Evolutionary conservation across 2,113 vertebrate species (phyloP), one percentile per base, ranked within the genome.

Genomic region (Brevimyrus niger): DNA sequence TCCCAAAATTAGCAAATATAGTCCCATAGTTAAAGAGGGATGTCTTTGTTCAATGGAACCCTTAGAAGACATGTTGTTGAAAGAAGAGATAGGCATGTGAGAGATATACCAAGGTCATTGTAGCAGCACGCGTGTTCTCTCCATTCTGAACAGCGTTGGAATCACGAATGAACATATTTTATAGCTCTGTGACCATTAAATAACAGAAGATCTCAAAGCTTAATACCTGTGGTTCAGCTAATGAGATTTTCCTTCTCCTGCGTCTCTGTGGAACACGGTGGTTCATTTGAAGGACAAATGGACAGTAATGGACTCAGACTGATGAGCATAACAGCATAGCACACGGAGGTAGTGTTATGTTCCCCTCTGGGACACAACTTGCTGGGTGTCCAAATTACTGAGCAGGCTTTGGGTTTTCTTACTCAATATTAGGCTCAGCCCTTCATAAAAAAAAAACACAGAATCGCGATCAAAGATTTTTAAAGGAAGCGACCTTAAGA

Each of bases 251-350:
- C 82, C 38, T 46, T 84, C 42, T 84, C 38, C 82, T 53, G 19
- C 3, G 85, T 50, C 50, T 87, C 27, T 87, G 19, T 35, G 50
- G 48, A 53, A 47, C 47, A 23, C 21, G 17, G 19, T 6, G 5
- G 50, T 35, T n/a, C 47, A 86, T 53, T 31, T 87, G 50, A 87
- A 53, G 48, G 27, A 87, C 50, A 51, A 53, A 87, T 53, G 50
- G 85, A 87, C 85, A 87, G 85, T 53, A 53, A 87, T 87, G 47
- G 27, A 87, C 50, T 87, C 48, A 53, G 23, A 55, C 27, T 87
- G 50, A 53, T 47, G 47, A 86, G 47, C 46, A 48, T n/a, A 50
- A n/a, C 44, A 86, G 83, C 13, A 1, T 21, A 87, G 19, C 50
- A 38, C 17, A 87, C 27, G 35, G 50, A 84, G 82, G 44, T 21